A percentile compares a stretch with the other conserved stretches of the same genome.
Conservation (phyloP, 2,797 vertebrate genomes). For the Poecilia wingei region DNA sequence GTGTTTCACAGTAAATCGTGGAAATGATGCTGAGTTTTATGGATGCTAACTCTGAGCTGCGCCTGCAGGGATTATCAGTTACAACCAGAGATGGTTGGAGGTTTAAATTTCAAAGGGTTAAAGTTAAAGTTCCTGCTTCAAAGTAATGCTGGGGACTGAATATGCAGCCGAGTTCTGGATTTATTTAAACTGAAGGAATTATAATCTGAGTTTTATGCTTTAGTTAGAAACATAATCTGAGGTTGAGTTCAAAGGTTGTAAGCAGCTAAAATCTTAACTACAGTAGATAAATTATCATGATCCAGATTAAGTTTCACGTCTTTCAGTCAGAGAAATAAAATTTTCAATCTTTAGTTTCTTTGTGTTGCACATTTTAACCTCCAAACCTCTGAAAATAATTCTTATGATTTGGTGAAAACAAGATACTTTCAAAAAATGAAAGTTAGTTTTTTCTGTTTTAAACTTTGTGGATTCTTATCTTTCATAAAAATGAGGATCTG, state of each 20-base stretch:
- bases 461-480: too few species aligned
- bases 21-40: constrained; percentile 37
- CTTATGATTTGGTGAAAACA: too few species aligned
- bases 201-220: constrained; percentile 1
- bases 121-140: constrained; percentile 40
- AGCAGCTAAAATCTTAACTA: neutral
- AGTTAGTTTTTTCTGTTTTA: too few species aligned
- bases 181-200: constrained; percentile 4
- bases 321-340: too few species aligned
- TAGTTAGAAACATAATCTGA: neutral
- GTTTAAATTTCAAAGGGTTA: constrained; percentile 41
- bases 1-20: constrained; percentile 46
- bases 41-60: constrained; percentile 51
- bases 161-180: constrained; percentile 22
- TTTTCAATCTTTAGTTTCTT: too few species aligned
- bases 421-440: too few species aligned
- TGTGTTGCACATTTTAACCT: too few species aligned
- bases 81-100: neutral
- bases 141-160: constrained; percentile 30
- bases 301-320: neutral
- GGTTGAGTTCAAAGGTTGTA: neutral
- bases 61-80: constrained; percentile 23
- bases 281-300: neutral
- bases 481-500: too few species aligned
- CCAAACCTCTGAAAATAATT: too few species aligned